These are phyloP conservation scores for Callyntrura sp. DNA, from an alignment of 2,888 invertebrate species.

Conservation along the genomic window DNA sequence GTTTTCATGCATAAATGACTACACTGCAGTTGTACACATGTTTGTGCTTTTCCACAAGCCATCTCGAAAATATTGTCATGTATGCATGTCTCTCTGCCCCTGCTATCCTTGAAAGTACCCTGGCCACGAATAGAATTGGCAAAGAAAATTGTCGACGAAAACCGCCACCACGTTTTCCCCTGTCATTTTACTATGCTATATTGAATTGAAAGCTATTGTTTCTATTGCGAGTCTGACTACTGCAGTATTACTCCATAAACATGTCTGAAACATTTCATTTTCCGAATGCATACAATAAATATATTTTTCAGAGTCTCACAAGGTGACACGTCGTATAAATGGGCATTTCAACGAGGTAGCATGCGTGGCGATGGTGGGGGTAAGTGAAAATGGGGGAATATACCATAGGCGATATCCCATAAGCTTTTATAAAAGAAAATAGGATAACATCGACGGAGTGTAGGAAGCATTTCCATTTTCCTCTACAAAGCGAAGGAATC, in stretches of 20 bases:
- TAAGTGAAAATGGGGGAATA: no score
- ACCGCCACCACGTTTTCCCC: not conserved
- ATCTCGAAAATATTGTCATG: slow-evolving; percentile 24
- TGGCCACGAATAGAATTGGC: not conserved
- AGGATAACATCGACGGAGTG: no score
- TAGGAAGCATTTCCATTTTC: not conserved
- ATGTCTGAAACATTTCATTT: slow-evolving; percentile 1
- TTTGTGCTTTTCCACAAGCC: not conserved
- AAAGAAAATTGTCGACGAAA: slow-evolving; percentile 25
- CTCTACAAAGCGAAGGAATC: not conserved
- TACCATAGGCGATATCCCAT: no score
- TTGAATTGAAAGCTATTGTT: not conserved
- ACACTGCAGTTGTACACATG: not conserved
- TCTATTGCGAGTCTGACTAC: not conserved
- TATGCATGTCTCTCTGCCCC: not conserved
- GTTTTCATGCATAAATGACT: slow-evolving; percentile 40
- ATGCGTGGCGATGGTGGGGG: not conserved
- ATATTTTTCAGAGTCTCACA: not conserved
- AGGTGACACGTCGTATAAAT: not conserved
- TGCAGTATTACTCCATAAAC: not conserved
- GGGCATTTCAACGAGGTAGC: not conserved
- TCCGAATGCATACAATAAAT: not conserved
- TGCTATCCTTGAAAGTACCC: slow-evolving; percentile 2
- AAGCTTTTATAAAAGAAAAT: no score
- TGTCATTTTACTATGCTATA: not conserved